Evolutionary conservation across 2,888 invertebrate genomes (phyloP), one percentile per base, ranked within the genome.

Genomic region (Teleiodes luculella): DNA sequence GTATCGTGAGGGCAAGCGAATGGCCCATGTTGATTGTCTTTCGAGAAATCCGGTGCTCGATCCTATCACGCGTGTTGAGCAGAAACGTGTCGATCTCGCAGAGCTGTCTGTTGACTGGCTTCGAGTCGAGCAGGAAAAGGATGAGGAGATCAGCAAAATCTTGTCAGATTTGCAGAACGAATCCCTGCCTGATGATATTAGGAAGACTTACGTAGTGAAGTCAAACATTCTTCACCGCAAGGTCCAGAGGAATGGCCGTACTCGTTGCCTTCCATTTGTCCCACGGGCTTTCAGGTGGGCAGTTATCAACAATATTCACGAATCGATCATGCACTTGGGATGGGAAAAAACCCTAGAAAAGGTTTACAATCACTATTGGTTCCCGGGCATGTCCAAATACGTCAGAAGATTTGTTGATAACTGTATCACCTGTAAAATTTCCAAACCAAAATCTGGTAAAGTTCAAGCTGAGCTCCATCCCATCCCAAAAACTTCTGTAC

Each of bases 401-500:
- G 57, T 61, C 0, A 39, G 46, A 14, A 37, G 48, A 33, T 59
- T 1, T 55, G 59, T 66, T 1, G 64, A 66, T 1, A 65, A 63
- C 24, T 72, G 70, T 54, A 46, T 69, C 10, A 59, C 55, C 3
- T 70, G 70, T 28, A 64, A 53, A 41, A 47, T 67, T 0, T 48
- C 65, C 0, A 70, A 67, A 43, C 46, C 57, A 0, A 46, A 56
- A 11, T 61, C 63, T 0, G 67, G 66, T 0, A 64, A 57, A 48
- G 14, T 60, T 4, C 66, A 60, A 7, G 61, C 57, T 0, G 56
- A 64, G 24, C 7, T 65, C 0, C 62, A 66, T 37, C 64, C 66
- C 0, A 67, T 66, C 2, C 62, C 58, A 10, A 64, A 62, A n/a
- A n/a, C n/a, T n/a, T n/a, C n/a, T n/a, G n/a, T n/a, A n/a, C n/a